Conservation (phyloP, 1,140 invertebrate species). For the Musca domestica region DNA sequence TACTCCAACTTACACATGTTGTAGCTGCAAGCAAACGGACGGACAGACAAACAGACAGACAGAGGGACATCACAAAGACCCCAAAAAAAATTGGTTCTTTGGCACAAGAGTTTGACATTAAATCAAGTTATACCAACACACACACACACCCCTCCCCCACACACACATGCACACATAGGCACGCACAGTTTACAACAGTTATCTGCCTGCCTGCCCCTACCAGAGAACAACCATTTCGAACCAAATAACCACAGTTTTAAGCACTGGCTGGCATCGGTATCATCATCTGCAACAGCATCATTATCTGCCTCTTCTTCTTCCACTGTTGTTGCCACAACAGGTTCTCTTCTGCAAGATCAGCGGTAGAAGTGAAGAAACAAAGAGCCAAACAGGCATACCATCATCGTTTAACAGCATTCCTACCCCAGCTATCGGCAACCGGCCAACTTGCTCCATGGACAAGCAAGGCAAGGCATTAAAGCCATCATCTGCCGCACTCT, state of each 20-base stretch:
- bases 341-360: slow-evolving; percentile 12
- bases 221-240: too few relatives aligned
- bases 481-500: too few relatives aligned
- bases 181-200: not conserved
- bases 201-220: too few relatives aligned
- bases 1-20: too few relatives aligned
- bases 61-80: too few relatives aligned
- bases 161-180: not conserved
- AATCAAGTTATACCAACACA: not conserved
- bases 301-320: not conserved
- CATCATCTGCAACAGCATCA: not conserved
- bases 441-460: not conserved
- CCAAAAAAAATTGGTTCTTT: too few relatives aligned
- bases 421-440: slow-evolving; percentile 2
- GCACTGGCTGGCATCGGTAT: not conserved
- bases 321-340: not conserved
- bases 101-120: too few relatives aligned
- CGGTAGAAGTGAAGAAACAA: slow-evolving; percentile 1
- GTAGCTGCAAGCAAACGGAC: too few relatives aligned
- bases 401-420: slow-evolving; percentile 10
- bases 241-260: not conserved
- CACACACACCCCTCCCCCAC: not conserved
- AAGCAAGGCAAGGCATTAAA: too few relatives aligned
- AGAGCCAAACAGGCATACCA: not conserved
- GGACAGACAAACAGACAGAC: too few relatives aligned